Percentiles rank a stretch among this genome's conserved stretches.
Evolutionary conservation across 2,113 vertebrate genomes (phyloP).

Genomic region (Hiodon tergisus): DNA sequence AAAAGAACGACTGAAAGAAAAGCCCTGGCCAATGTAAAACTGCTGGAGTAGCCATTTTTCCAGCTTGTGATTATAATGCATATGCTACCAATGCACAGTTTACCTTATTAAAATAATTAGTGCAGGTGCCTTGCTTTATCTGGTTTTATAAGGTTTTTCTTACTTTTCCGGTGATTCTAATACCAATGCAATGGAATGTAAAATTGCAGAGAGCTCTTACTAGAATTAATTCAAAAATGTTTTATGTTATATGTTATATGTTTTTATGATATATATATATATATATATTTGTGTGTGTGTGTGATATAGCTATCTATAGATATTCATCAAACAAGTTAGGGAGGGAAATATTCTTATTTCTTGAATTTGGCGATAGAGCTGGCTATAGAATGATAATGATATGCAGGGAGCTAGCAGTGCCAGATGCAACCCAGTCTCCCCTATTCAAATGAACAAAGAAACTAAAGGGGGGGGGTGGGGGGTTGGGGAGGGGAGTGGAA

Average conservation of each 20-base stretch:
- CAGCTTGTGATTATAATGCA: not conserved
- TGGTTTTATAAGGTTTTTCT: too few species aligned
- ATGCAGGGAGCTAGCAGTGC: conserved; percentile 39
- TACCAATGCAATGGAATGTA: too few species aligned
- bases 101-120: not conserved
- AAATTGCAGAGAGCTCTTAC: too few species aligned
- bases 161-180: too few species aligned
- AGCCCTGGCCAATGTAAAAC: conserved; percentile 25
- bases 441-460: conserved; percentile 33
- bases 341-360: not conserved
- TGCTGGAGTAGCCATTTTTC: conserved; percentile 1
- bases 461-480: conserved; percentile 6
- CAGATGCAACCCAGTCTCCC: conserved; percentile 37
- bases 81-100: not conserved
- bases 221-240: too few species aligned
- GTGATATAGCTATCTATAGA: too few species aligned
- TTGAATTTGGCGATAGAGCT: conserved; percentile 17
- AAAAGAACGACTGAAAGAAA: conserved; percentile 37
- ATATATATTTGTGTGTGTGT: too few species aligned
- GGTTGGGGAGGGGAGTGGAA: not conserved
- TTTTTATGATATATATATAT: too few species aligned
- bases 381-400: conserved; percentile 46
- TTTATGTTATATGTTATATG: too few species aligned
- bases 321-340: too few species aligned
- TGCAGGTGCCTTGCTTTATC: too few species aligned